Base-by-base conservation (phyloP, 2,113 vertebrate species). In the Rhinopomastus cyanomelas region DNA sequence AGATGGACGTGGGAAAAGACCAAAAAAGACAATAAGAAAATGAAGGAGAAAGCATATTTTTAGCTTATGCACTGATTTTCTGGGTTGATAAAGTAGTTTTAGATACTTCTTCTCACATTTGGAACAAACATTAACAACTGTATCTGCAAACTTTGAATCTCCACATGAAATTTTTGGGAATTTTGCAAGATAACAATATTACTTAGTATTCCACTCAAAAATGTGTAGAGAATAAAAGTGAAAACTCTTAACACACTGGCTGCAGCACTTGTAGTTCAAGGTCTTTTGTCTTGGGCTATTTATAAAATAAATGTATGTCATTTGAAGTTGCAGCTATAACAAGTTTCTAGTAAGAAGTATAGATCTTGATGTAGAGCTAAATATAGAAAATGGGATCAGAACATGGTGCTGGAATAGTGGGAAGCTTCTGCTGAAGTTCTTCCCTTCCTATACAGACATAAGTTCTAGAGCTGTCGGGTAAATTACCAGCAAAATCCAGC, bases 221-320 rank as follows among this genome's bases (percentile, higher is more conserved):
- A 80, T 60, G 22, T 39, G 59, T 88, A 92, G 37, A 68, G 30
- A 77, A 81, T 92, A 49, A 82, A 90, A 89, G 80, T 77, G 60
- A 91, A 84, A 73, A 23, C 21, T 64, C 53, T 85, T 87, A 44
- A 59, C n/a, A 73, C 23, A 89, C 53, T 72, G 60, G 42, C 64
- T 87, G 55, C 22, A 81, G 34, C 44, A 81, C 26, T 86, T 62
- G n/a, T 44, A 48, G 42, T 62, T 94, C 79, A 85, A 81, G n/a
- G 25, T 27, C 82, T 91, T 91, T 77, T 46, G 6, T 89, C 92
- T 95, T 62, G 59, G 21, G 34, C 19, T 76, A 71, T 81, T 71
- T 85, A 68, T 56, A 60, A 29, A 80, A 74, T 85, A 94, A 91
- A 91, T 95, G 77, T 90, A 36, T 23, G 71, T 92, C 21, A 87